Conservation (phyloP, 2,888 invertebrate species). For the Spodoptera littoralis region DNA sequence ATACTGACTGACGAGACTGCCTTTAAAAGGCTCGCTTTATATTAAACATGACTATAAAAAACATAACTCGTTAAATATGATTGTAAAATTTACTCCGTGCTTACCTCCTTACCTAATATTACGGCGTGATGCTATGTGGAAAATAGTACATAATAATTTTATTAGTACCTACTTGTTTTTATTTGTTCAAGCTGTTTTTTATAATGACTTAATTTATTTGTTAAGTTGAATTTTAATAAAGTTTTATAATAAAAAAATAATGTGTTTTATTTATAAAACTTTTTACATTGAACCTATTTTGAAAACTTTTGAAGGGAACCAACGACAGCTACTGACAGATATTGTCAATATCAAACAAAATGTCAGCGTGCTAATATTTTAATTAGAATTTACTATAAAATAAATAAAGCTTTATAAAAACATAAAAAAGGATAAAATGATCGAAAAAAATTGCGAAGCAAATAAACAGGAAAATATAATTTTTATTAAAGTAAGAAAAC, state of each 20-base stretch:
- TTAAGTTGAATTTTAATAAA: conserved; percentile 56
- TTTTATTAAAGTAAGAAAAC: conserved; percentile 12
- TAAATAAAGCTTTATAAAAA: conserved; percentile 25
- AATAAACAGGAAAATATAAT: conserved; percentile 18
- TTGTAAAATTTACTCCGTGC: too few species aligned
- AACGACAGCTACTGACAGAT: too few species aligned
- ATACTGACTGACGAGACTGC: too few species aligned
- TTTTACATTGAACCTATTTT: too few species aligned
- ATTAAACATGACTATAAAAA: too few species aligned
- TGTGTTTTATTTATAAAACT: conserved; percentile 23
- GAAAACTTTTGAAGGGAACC: too few species aligned
- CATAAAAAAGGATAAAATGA: conserved; percentile 57
- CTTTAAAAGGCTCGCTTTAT: too few species aligned
- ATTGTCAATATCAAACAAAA: conserved; percentile 4
- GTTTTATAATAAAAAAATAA: conserved; percentile 8
- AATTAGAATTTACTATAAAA: conserved; percentile 7
- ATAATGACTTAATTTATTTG: conserved; percentile 46
- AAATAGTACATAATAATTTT: too few species aligned
- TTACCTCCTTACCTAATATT: too few species aligned
- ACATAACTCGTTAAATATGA: too few species aligned
- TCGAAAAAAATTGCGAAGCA: conserved; percentile 39
- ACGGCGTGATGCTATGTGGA: too few species aligned
- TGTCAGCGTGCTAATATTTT: conserved; percentile 5
- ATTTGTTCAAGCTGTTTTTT: conserved; percentile 18
- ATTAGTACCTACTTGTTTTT: not conserved